Evolutionary conservation across 1,140 invertebrate genomes (phyloP), one percentile per base, ranked within the genome.

Genomic region (Leptonema lineaticorne): DNA sequence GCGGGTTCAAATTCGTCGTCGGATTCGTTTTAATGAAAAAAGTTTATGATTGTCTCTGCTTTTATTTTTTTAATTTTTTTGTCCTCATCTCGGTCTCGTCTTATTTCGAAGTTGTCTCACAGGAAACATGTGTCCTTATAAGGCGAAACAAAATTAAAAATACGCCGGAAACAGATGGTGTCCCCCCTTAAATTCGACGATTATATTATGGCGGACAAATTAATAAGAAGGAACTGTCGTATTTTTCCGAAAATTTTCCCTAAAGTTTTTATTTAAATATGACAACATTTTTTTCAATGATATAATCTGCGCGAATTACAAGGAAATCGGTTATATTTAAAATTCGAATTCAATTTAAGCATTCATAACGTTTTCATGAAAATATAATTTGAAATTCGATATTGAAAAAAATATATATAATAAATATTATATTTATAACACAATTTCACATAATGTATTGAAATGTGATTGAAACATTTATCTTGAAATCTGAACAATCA

Each of bases 91-190:
- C n/a, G n/a, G n/a, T n/a, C n/a, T 20, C 24, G 48, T 59, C 45
- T 37, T 64, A 64, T 64, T 64, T 28, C 45, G 20, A 64, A 64
- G 45, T 50, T 64, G 62, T 64, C 62, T 28, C 37, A 9, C 11
- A 46, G 45, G 62, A 64, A 64, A 64, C 62, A 64, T 64, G 45
- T 64, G 62, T 64, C 62, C 45, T 46, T 64, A 26, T 16, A 50
- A 50, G 62, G 62, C 45, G 45, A 64, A 64, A 64, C 62, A 64
- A 64, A 64, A 64, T 64, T 64, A 64, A 64, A 64, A 64, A 50
- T 64, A 64, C 62, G 62, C 46, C 62, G 41, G 45, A 48, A 64
- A 64, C 62, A 64, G 62, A 64, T 53, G 62, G 45, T n/a, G n/a
- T 64, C 8, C 62, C 46, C 24, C n/a, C n/a, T n/a, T n/a, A n/a